phyloP scores from a whole-genome alignment of 1,140 invertebrate species.

The Apolygus lucorum region DNA sequence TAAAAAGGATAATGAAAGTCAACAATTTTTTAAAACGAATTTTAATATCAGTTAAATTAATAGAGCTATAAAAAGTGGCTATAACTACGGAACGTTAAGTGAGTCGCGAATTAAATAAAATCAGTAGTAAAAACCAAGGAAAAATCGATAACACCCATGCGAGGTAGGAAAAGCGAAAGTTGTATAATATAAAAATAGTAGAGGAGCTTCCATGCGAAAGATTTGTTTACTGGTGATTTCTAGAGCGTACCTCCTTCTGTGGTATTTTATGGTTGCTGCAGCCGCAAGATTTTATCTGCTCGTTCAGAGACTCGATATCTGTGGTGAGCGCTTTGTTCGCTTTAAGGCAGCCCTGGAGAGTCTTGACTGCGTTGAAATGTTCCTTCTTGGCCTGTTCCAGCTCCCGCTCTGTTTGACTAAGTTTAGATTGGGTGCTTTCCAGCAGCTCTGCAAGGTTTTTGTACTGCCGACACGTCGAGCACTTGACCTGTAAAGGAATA shows the following conservation, averaged over 20 bases:
- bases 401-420: not conserved
- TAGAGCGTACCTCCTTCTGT: not conserved
- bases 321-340: constrained; percentile 21
- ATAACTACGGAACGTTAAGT: too few relatives aligned
- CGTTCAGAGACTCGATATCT: constrained; percentile 20
- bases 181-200: too few relatives aligned
- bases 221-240: not conserved
- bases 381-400: not conserved
- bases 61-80: too few relatives aligned
- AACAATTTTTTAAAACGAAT: too few relatives aligned
- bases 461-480: not conserved
- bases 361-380: constrained; percentile 5
- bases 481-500: not conserved
- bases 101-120: too few relatives aligned
- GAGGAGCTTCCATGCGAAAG: not conserved
- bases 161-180: too few relatives aligned
- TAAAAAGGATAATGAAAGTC: too few relatives aligned
- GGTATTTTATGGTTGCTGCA: not conserved
- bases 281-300: not conserved
- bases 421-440: not conserved
- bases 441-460: not conserved
- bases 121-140: too few relatives aligned
- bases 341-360: constrained; percentile 22
- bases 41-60: too few relatives aligned
- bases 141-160: too few relatives aligned